These are phyloP conservation scores for Halcyon malimbica DNA, from an alignment of 2,113 vertebrate species.

Conservation along the genomic window DNA sequence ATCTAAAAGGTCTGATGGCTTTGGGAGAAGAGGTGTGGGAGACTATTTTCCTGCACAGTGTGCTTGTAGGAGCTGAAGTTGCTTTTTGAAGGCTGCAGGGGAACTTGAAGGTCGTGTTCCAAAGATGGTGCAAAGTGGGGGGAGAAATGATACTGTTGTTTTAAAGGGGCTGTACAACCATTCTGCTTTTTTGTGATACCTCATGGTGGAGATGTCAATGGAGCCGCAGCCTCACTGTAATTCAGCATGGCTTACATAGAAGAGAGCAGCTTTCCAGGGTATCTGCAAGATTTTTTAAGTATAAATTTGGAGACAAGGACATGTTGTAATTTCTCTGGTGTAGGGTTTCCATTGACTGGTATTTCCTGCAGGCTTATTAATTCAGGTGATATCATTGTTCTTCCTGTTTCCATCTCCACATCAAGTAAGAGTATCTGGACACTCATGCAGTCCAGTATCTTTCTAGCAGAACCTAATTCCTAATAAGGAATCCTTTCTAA, in stretches of 20 bases:
- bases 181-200: neutral
- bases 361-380: neutral
- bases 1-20: neutral
- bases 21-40: neutral
- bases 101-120: neutral
- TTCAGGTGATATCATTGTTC: neutral
- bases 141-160: accelerated
- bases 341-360: neutral
- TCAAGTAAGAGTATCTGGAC: neutral
- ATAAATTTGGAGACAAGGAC: neutral
- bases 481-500: neutral
- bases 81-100: neutral
- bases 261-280: neutral
- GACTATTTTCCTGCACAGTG: neutral
- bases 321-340: neutral
- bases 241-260: neutral
- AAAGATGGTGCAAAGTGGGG: neutral
- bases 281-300: neutral
- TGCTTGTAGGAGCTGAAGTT: neutral
- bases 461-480: neutral
- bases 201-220: neutral
- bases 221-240: neutral
- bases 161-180: neutral
- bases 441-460: neutral
- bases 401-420: neutral